These are phyloP conservation scores for Eptesicus fuscus DNA, from an alignment of 2,113 vertebrate species.

Conservation along the genomic window DNA sequence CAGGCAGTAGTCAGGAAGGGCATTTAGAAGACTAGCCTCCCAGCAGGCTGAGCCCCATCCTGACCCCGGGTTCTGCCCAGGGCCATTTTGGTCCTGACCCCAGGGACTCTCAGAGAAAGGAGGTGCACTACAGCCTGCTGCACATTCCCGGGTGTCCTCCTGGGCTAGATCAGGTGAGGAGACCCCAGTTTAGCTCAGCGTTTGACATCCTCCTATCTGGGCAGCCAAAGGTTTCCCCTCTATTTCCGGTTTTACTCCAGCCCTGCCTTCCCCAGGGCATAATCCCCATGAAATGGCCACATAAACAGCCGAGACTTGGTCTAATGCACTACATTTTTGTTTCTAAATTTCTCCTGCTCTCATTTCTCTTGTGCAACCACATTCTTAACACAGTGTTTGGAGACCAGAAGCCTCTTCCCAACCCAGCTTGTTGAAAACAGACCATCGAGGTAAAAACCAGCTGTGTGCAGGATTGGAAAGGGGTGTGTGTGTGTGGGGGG, in stretches of 20 bases:
- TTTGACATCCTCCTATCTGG: not conserved
- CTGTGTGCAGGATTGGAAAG: not conserved
- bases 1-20: not conserved
- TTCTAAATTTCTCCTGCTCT: not conserved
- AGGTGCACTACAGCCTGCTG: not conserved
- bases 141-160: rapidly evolving
- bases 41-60: not conserved
- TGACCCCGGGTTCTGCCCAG: not conserved
- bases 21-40: not conserved
- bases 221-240: not conserved
- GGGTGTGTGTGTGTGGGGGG: not conserved
- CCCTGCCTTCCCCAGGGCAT: too few species aligned
- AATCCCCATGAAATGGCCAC: not conserved
- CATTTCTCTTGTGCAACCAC: not conserved
- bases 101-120: not conserved
- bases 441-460: not conserved
- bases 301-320: not conserved
- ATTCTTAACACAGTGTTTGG: not conserved
- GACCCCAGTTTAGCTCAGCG: not conserved
- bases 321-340: not conserved
- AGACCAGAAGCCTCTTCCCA: not conserved
- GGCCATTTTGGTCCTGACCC: not conserved
- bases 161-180: not conserved
- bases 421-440: not conserved
- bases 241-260: not conserved